Evolutionary conservation across 2,888 invertebrate species (phyloP).

Genomic region (Lasioglossum zephyrum): DNA sequence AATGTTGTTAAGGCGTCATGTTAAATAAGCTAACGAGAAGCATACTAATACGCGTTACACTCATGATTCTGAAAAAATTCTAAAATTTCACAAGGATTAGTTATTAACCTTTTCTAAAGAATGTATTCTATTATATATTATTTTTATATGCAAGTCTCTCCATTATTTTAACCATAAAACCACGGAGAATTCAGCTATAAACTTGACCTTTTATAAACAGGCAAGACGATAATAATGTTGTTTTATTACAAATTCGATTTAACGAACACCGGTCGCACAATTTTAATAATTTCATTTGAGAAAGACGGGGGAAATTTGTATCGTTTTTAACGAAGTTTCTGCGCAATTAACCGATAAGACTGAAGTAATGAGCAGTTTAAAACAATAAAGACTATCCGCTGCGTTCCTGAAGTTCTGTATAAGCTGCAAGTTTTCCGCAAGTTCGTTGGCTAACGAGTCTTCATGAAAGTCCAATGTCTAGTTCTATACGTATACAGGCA

Average conservation of each 20-base stretch:
- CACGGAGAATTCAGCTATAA: no score
- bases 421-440: not conserved
- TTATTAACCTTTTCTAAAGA: no score
- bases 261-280: not conserved
- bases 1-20: no score
- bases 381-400: not conserved
- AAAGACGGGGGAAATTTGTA: not conserved
- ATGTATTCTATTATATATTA: no score
- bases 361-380: not conserved
- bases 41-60: no score
- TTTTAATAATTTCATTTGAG: not conserved
- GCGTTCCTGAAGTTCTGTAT: not conserved
- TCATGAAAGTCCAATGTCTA: slow-evolving; percentile 1
- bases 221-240: not conserved
- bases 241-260: not conserved
- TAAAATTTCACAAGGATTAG: no score
- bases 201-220: no score
- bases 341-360: not conserved
- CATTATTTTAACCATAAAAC: no score
- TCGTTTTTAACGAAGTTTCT: not conserved
- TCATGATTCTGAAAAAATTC: no score
- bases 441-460: slow-evolving; percentile 7
- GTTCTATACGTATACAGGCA: not conserved
- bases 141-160: no score
- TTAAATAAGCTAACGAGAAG: no score